Base-by-base conservation (phyloP, 2,888 invertebrate genomes). In the Nesidiocoris tenuis region DNA sequence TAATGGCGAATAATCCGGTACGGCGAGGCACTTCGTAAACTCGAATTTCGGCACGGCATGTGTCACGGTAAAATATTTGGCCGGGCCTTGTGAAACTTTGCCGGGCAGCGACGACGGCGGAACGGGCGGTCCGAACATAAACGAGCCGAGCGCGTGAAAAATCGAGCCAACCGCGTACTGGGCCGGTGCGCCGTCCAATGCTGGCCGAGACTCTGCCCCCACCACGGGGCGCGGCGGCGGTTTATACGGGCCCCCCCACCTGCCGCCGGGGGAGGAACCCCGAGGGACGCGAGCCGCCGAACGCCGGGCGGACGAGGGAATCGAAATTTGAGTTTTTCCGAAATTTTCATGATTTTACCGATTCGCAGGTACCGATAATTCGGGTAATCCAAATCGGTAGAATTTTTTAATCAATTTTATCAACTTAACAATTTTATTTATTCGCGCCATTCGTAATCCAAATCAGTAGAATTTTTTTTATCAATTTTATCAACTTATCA, bases 1-100 rank as follows among this genome's bases (percentile, higher is more conserved):
- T 59, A 59, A 59, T 72, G 72, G 54, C 72, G 70, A 25, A 17
- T 9, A 23, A 56, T 72, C 72, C 72, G 54, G 22, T 18, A 25
- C 25, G 72, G 61, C 61, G 72, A 61, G 72, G 72, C 72, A 72
- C 72, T 72, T 72, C 54, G 23, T 24, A 17, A 25, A 56, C 65
- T 7, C 24, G 63, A 61, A 3, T 54, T 39, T 18, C 61, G 61
- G 61, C 56, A 39, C 19, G 72, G 61, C 72, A 72, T 72, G 72
- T 72, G 72, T 61, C 39, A 63, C 39, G 39, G 12, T 39, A 12
- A 39, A 39, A 39, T 39, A 12, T 3, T 39, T 39, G 3, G n/a
- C 12, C 39, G 39, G 39, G 12, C 12, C 3, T 3, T 7, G 39
- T 12, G 39, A 39, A 39, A 39, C 12, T 39, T 39, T 39, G 39